A percentile compares a stretch with the other conserved stretches of the same genome.
These are phyloP conservation scores for Drosophila obscura DNA, from an alignment of 1,140 invertebrate genomes.

Conservation along the genomic window DNA sequence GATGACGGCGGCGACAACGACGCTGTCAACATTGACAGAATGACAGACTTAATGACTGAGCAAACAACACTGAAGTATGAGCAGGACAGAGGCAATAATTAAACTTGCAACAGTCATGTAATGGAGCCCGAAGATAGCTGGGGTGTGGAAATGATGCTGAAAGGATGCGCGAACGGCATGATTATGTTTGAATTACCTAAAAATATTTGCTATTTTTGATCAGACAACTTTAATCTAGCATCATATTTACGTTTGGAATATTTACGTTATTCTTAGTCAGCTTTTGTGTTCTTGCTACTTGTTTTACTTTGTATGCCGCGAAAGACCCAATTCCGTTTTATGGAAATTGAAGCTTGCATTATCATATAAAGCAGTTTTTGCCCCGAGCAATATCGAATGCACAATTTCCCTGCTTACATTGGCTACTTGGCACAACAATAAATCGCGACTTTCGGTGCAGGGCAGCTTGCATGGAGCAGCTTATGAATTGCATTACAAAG, in stretches of 20 bases:
- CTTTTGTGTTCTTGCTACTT: neutral
- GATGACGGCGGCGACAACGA: slow-evolving; percentile 15
- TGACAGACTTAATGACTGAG: slow-evolving; percentile 67
- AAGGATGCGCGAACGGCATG: slow-evolving; percentile 14
- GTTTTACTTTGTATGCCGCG: neutral
- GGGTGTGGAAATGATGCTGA: slow-evolving; percentile 3
- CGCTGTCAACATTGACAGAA: slow-evolving; percentile 68
- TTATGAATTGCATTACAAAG: slow-evolving; percentile 79
- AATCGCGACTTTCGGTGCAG: slow-evolving; percentile 51
- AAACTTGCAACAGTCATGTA: slow-evolving; percentile 57
- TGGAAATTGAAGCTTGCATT: slow-evolving; percentile 49
- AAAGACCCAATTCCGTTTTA: slow-evolving; percentile 23
- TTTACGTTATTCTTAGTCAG: too few relatives aligned
- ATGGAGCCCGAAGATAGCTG: neutral
- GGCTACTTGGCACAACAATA: slow-evolving; percentile 65
- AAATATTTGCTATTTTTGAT: too few relatives aligned
- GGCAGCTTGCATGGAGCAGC: slow-evolving; percentile 40
- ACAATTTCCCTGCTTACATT: slow-evolving; percentile 51
- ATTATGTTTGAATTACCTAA: too few relatives aligned
- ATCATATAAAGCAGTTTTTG: slow-evolving; percentile 62
- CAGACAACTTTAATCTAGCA: too few relatives aligned
- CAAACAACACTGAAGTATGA: slow-evolving; percentile 57
- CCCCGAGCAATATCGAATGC: slow-evolving; percentile 4
- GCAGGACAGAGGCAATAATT: slow-evolving; percentile 51
- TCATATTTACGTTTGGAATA: too few relatives aligned